phyloP scores from a whole-genome alignment of 1,140 invertebrate genomes.

The Aricia agestis region DNA sequence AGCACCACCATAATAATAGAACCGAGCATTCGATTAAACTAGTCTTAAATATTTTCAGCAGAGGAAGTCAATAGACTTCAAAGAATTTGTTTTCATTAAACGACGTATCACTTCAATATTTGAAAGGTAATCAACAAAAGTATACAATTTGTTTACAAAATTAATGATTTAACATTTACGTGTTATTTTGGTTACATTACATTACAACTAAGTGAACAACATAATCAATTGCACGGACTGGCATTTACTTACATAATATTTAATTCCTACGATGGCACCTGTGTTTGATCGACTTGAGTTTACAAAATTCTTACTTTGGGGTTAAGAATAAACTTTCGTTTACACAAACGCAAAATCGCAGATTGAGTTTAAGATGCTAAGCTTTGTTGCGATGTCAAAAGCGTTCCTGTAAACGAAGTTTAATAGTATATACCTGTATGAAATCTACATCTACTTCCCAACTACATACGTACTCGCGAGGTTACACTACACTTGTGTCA shows the following conservation, averaged over 20 bases:
- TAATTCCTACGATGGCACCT: constrained; percentile 8
- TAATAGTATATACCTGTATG: neutral
- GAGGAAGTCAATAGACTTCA: too few relatives aligned
- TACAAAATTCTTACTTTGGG: neutral
- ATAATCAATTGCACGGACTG: neutral
- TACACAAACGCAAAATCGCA: neutral
- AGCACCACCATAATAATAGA: neutral
- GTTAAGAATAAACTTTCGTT: neutral
- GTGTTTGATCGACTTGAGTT: constrained; percentile 12
- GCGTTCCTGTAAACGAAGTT: too few relatives aligned
- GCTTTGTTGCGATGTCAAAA: too few relatives aligned
- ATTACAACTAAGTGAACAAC: neutral
- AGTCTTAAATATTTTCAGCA: too few relatives aligned
- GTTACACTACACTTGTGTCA: constrained; percentile 1
- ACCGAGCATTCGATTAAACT: neutral
- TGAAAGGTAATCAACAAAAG: neutral
- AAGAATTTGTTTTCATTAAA: too few relatives aligned
- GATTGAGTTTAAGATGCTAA: too few relatives aligned
- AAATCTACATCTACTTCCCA: neutral
- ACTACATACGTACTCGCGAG: neutral
- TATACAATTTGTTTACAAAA: neutral
- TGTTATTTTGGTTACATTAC: neutral
- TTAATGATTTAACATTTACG: neutral
- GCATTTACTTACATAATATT: constrained; percentile 2
- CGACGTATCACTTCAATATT: neutral